Evolutionary conservation across 2,888 invertebrate genomes (phyloP).

Genomic region (Podabrus alpinus): DNA sequence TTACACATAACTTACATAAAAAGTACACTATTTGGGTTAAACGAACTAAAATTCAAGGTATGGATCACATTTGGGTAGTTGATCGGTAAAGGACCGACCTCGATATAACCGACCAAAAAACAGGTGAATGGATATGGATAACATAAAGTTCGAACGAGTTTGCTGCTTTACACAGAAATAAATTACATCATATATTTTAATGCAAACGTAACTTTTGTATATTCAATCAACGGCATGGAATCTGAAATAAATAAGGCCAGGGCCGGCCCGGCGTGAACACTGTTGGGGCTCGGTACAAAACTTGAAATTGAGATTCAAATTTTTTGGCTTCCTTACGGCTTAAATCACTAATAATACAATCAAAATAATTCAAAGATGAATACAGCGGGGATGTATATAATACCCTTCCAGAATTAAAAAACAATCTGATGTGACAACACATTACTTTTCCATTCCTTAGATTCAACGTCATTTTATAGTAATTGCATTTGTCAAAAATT

Average conservation of each 20-base stretch:
- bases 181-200: neutral
- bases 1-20: neutral
- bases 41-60: neutral
- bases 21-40: conserved; percentile 5
- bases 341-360: too few species aligned
- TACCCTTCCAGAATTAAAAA: too few species aligned
- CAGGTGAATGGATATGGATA: conserved; percentile 17
- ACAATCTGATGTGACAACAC: too few species aligned
- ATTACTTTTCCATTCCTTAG: too few species aligned
- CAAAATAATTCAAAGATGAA: too few species aligned
- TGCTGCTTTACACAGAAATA: neutral
- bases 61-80: neutral
- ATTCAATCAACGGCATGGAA: neutral
- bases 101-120: conserved; percentile 3
- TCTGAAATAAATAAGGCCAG: neutral
- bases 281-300: neutral
- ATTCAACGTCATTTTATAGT: too few species aligned
- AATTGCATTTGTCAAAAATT: too few species aligned
- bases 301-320: neutral
- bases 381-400: too few species aligned
- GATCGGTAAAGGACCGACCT: conserved; percentile 19
- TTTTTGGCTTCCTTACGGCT: too few species aligned
- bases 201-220: neutral
- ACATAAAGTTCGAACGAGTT: neutral
- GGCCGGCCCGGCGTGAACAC: neutral